Evolutionary conservation across 2,888 invertebrate species (phyloP).

Genomic region (Eremobia ochroleuca): DNA sequence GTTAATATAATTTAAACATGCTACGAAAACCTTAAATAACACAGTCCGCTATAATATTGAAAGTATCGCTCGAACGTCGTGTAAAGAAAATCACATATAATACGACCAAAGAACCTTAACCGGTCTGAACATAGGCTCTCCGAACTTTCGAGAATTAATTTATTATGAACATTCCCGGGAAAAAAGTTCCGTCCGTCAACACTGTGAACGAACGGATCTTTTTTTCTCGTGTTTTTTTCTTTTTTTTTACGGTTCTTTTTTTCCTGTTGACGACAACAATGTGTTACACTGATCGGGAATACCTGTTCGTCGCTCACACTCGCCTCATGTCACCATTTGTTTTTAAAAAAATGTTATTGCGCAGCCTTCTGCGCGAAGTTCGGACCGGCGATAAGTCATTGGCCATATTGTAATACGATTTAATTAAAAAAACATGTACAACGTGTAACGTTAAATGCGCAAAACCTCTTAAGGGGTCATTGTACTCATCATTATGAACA

Average conservation of each 20-base stretch:
- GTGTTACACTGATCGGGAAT: neutral
- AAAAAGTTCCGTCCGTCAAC: neutral
- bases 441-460: too few species aligned
- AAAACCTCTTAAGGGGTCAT: too few species aligned
- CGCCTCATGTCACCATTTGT: neutral
- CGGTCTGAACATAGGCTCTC: neutral
- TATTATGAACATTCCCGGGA: neutral
- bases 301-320: neutral
- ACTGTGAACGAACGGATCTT: neutral
- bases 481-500: too few species aligned
- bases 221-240: neutral
- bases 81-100: slow-evolving; percentile 17
- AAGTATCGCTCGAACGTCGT: slow-evolving; percentile 16
- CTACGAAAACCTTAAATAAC: slow-evolving; percentile 62
- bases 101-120: neutral
- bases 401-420: neutral
- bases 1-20: slow-evolving; percentile 63
- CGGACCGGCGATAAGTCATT: neutral
- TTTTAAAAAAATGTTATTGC: neutral
- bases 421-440: too few species aligned
- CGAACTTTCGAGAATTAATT: neutral
- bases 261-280: too few species aligned
- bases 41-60: slow-evolving; percentile 54
- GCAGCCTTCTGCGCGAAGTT: neutral
- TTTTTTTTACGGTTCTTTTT: too few species aligned